Base-by-base conservation (phyloP, 2,113 vertebrate genomes). In the Hyla sarda region DNA sequence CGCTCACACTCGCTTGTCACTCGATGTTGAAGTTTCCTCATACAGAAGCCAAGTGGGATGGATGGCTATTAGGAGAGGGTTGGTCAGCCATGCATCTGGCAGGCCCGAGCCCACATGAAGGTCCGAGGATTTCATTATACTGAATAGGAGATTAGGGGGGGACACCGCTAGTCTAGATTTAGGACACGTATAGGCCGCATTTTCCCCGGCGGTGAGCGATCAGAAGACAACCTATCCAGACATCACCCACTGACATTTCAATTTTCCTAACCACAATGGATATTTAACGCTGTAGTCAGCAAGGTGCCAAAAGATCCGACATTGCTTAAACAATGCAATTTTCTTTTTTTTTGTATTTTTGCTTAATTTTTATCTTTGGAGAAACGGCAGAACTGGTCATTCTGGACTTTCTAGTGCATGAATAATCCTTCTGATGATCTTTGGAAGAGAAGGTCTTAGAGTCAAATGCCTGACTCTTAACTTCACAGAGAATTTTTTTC, bases 21-120 rank as follows among this genome's bases (percentile, higher is more conserved):
- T 45, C 37, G 78, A 65, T 62, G 65, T 62, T 28, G 78, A 65
- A 28, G 78, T 47, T 62, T 17, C 56, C 54, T 47, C 23, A 81
- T 81, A 47, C 78, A 41, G 8, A 25, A 60, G 48, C 75, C 54
- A n/a, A n/a, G 17, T 34, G 77, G 77, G 16, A 25, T 41, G 45
- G 77, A 62, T 23, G 54, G 56, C 77, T 62, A 62, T 80, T 62
- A 80, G 5, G 56, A 41, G 34, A 34, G 30, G 54, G 32, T 62
- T 45, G 77, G 54, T 62, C 77, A 80, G 16, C 56, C 56, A 45
- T 60, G 78, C 78, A 25, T 47, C 77, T 62, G 56, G 34, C 78
- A 81, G 78, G n/a, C 56, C 30, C 28, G 23, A 30, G 41, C 37
- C 34, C 10, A 48, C 16, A 32, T 28, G 73, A 12, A 19, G 47